phyloP scores from a whole-genome alignment of 2,113 vertebrate genomes.

The Hyperoodon ampullatus region DNA sequence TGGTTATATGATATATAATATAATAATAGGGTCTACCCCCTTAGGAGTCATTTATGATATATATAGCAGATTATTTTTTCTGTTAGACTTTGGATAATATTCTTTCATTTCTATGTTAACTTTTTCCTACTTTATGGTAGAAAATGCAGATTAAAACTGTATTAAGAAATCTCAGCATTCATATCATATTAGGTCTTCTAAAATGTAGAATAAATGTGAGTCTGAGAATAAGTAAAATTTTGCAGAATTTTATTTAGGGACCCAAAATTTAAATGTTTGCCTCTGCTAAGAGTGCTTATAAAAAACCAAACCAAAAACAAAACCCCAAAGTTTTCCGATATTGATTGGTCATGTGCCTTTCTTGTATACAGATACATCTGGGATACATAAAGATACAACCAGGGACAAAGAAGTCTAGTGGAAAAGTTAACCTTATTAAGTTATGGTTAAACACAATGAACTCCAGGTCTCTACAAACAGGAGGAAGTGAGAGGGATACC shows the following conservation, averaged over 20 bases:
- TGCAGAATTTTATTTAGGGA: not conserved
- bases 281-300: not conserved
- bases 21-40: not conserved
- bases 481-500: not conserved
- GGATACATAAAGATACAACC: not conserved
- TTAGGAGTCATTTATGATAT: not conserved
- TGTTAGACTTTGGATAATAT: not conserved
- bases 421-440: not conserved
- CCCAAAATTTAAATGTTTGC: not conserved
- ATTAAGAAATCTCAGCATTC: not conserved
- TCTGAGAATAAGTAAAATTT: not conserved
- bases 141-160: not conserved
- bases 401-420: not conserved
- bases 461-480: not conserved
- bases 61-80: not conserved
- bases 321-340: not conserved
- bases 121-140: not conserved
- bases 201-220: not conserved
- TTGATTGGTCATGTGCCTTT: not conserved
- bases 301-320: not conserved
- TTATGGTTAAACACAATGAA: not conserved
- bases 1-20: not conserved
- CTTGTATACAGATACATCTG: not conserved
- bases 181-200: not conserved
- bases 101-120: not conserved